These are phyloP conservation scores for Rotaria macrura DNA, from an alignment of 2,888 invertebrate species.

Conservation along the genomic window DNA sequence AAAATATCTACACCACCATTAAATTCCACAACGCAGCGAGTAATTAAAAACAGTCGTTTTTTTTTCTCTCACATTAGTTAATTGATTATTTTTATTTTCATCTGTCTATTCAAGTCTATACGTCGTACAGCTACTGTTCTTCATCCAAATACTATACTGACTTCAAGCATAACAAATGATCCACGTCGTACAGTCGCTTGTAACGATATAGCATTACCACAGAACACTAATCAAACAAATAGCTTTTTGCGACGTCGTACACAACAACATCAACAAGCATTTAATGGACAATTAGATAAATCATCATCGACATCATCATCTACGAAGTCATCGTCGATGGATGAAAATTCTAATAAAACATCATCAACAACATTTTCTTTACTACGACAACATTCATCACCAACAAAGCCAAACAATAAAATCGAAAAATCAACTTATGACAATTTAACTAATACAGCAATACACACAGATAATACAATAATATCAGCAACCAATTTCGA, in stretches of 20 bases:
- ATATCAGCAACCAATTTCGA: not conserved
- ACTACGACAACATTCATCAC: not conserved
- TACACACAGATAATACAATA: not conserved
- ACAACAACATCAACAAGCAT: not conserved
- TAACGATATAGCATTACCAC: not conserved
- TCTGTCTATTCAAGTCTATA: not conserved
- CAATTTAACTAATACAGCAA: not conserved
- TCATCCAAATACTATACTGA: not conserved
- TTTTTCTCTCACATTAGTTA: not conserved
- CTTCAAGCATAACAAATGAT: not conserved
- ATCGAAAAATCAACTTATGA: not conserved
- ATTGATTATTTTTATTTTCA: not conserved
- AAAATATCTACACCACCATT: not conserved
- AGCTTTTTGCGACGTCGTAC: not conserved
- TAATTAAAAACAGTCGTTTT: no score
- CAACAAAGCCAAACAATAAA: no score
- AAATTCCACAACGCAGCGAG: not conserved
- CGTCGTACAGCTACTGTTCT: slow-evolving; percentile 1
- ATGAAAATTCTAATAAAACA: not conserved
- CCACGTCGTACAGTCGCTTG: not conserved
- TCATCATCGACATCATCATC: not conserved
- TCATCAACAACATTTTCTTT: not conserved
- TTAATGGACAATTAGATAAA: not conserved
- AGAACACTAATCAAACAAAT: not conserved
- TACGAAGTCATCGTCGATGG: not conserved